These are phyloP conservation scores for Carabus problematicus DNA, from an alignment of 2,888 invertebrate species.

Conservation along the genomic window DNA sequence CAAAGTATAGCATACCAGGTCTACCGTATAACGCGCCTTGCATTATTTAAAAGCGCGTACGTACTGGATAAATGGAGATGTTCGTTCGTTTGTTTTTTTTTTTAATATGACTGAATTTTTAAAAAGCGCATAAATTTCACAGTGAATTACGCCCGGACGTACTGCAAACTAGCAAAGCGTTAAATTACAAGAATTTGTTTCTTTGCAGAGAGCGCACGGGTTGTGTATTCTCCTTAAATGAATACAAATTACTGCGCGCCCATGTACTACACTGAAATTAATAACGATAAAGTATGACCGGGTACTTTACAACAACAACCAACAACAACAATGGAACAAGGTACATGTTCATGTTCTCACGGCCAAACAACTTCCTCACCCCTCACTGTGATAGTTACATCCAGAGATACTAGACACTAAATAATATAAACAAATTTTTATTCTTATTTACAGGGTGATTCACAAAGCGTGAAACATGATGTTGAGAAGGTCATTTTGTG, in stretches of 20 bases:
- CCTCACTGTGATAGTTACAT: too few species aligned
- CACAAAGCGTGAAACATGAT: too few species aligned
- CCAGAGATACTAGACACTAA: too few species aligned
- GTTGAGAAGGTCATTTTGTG: too few species aligned
- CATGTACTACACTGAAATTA: too few species aligned
- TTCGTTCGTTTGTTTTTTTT: constrained; percentile 32
- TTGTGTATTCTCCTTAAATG: constrained; percentile 25
- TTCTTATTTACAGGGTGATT: too few species aligned
- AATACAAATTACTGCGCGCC: constrained; percentile 25
- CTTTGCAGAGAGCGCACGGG: constrained; percentile 26
- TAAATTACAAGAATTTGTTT: constrained; percentile 39
- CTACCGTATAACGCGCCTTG: constrained; percentile 10
- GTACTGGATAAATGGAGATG: constrained; percentile 13
- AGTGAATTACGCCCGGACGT: constrained; percentile 33
- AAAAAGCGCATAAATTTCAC: constrained; percentile 36
- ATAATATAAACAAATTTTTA: too few species aligned
- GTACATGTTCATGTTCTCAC: neutral
- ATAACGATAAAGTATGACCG: too few species aligned
- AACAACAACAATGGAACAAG: neutral
- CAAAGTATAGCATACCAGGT: neutral
- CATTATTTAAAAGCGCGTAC: constrained; percentile 21
- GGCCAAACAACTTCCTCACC: too few species aligned
- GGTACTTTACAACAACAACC: too few species aligned
- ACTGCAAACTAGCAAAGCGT: constrained; percentile 25
- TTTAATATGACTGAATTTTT: constrained; percentile 34